A percentile compares a stretch with the other conserved stretches of the same genome.
Conservation (phyloP, 2,113 vertebrate genomes). For the Tonatia bakeri region DNA sequence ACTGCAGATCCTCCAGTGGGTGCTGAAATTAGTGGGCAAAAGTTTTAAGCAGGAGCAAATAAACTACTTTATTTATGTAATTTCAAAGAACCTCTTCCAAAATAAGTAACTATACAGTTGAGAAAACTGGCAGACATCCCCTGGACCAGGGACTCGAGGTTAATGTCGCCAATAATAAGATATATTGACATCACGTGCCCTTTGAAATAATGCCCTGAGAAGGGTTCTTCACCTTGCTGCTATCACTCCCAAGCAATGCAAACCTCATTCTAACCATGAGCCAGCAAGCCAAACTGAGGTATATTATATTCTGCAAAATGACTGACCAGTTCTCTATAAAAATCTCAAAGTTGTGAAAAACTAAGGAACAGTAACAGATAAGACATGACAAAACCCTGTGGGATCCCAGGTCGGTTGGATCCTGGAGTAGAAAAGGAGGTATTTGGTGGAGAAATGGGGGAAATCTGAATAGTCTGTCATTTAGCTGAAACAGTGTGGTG, state of each 20-base stretch:
- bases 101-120: neutral
- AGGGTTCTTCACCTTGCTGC: neutral
- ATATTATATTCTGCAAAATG: neutral
- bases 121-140: neutral
- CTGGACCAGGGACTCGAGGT: neutral
- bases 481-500: neutral
- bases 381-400: neutral
- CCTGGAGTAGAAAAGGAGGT: neutral
- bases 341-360: neutral
- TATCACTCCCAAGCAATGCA: neutral
- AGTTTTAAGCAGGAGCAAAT: neutral
- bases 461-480: neutral
- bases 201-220: neutral
- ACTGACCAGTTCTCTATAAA: neutral
- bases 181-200: neutral
- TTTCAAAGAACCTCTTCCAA: neutral
- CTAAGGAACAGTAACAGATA: no score
- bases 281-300: neutral
- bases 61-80: neutral
- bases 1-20: neutral
- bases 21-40: neutral
- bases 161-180: neutral
- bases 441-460: neutral
- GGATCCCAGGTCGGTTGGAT: neutral
- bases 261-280: neutral